Base-by-base conservation (phyloP, 2,888 invertebrate genomes). In the Volucella inanis region DNA sequence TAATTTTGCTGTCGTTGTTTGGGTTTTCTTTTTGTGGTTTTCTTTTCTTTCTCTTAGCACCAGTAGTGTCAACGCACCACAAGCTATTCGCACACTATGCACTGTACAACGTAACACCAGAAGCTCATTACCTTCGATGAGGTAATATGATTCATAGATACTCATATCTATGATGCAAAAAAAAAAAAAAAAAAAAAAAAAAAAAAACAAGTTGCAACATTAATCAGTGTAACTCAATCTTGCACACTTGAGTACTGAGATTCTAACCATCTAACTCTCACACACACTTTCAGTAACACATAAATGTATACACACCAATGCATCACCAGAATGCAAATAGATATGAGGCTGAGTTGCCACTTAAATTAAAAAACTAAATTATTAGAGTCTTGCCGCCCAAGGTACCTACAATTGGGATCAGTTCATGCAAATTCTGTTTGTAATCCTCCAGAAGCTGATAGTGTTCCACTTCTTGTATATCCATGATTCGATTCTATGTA, bases 371-470 rank as follows among this genome's bases (percentile, higher is more conserved):
- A 62, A 15, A 59, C 31, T 8, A 8, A 22, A 64, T n/a, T 15
- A 15, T 18, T 1, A 14, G 14, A 41, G 1, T 2, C 3, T 49
- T 15, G 15, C 12, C 8, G 15, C 12, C 8, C 64, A n/a, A 39
- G 4, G 11, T 78, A 87, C 92, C 83, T 92, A 92, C 92, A 87
- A 87, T 88, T 75, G 91, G 91, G 65, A 92, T 84, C 64, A 90
- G 59, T 76, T 92, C 92, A 77, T 89, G 89, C 68, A 92, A 86
- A 75, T 76, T 88, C 85, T 88, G 89, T 87, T 88, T 89, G 82
- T 90, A 92, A 87, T 92, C 92, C 75, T 88, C 88, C 55, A 89
- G 81, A 61, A 89, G 87, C 72, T 90, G 87, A 87, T 90, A 89
- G 31, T 91, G 90, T 64, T 90, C 89, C 54, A 91, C 59, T 84